A percentile compares a stretch with the other conserved stretches of the same genome.
Conservation (phyloP, 2,888 invertebrate genomes). For the Drosophila longiperda region DNA sequence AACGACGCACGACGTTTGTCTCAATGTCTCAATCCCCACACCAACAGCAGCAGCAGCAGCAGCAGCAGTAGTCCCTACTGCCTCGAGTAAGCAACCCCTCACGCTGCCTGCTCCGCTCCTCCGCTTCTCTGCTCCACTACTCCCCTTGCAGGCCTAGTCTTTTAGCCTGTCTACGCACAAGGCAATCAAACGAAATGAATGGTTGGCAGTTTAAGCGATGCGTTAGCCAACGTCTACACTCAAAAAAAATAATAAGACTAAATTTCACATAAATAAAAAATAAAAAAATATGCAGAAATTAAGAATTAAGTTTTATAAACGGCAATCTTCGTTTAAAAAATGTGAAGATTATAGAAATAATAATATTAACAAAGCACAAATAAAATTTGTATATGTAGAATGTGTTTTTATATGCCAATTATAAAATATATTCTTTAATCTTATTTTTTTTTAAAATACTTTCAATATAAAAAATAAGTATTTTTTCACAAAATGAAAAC, state of each 20-base stretch:
- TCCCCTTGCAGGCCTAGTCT: neutral
- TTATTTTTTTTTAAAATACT: neutral
- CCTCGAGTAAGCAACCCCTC: neutral
- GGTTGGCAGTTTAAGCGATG: slow-evolving; percentile 43
- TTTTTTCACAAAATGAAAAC: neutral
- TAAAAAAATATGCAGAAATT: neutral
- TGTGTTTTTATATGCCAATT: neutral
- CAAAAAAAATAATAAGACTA: neutral
- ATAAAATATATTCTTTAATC: neutral
- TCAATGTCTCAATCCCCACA: slow-evolving; percentile 25
- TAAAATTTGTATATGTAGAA: neutral
- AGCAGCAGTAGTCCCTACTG: slow-evolving; percentile 10
- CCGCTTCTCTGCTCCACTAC: neutral
- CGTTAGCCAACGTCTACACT: slow-evolving; percentile 21
- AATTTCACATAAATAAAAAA: neutral
- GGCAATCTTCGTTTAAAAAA: neutral
- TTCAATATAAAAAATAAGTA: neutral
- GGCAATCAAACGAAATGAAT: slow-evolving; percentile 65
- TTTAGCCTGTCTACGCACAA: slow-evolving; percentile 43
- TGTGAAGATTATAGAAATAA: neutral
- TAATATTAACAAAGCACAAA: neutral
- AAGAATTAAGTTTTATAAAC: neutral
- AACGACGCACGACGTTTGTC: slow-evolving; percentile 50
- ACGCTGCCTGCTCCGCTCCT: neutral
- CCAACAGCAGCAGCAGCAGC: neutral